phyloP scores from a whole-genome alignment of 2,797 vertebrate genomes.

The Hypotaenidia okinawae region DNA sequence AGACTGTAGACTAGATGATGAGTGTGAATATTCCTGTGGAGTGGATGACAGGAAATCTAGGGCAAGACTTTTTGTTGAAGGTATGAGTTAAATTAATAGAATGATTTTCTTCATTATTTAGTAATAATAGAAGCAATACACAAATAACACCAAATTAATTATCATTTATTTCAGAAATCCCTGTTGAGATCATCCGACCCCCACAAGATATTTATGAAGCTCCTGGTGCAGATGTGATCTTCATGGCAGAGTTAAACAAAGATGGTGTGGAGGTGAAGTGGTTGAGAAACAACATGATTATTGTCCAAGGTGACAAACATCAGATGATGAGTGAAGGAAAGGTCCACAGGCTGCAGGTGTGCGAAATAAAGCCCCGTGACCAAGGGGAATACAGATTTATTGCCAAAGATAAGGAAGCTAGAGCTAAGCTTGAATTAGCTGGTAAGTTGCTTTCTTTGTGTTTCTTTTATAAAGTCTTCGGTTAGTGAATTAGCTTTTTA shows the following conservation, averaged over 20 bases:
- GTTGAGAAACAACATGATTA: slow-evolving; percentile 96
- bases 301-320: slow-evolving; percentile 96
- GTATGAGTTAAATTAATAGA: slow-evolving; percentile 66
- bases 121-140: neutral
- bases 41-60: slow-evolving; percentile 94
- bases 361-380: slow-evolving; percentile 93
- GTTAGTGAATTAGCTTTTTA: neutral
- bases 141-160: neutral
- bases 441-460: slow-evolving; percentile 78
- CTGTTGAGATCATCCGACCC: slow-evolving; percentile 94
- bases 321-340: slow-evolving; percentile 99
- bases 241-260: slow-evolving; percentile 95
- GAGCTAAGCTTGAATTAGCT: slow-evolving; percentile 95
- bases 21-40: slow-evolving; percentile 97
- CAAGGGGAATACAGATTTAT: slow-evolving; percentile 96
- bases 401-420: slow-evolving; percentile 97
- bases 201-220: slow-evolving; percentile 90
- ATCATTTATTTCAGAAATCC: slow-evolving; percentile 84
- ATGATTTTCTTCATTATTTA: neutral
- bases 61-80: slow-evolving; percentile 96
- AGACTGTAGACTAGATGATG: slow-evolving; percentile 94
- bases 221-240: slow-evolving; percentile 91
- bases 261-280: slow-evolving; percentile 96
- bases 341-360: slow-evolving; percentile 93
- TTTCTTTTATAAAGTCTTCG: neutral